Conservation (phyloP, 2,888 invertebrate genomes). For the Camptogramma bilineatum region DNA sequence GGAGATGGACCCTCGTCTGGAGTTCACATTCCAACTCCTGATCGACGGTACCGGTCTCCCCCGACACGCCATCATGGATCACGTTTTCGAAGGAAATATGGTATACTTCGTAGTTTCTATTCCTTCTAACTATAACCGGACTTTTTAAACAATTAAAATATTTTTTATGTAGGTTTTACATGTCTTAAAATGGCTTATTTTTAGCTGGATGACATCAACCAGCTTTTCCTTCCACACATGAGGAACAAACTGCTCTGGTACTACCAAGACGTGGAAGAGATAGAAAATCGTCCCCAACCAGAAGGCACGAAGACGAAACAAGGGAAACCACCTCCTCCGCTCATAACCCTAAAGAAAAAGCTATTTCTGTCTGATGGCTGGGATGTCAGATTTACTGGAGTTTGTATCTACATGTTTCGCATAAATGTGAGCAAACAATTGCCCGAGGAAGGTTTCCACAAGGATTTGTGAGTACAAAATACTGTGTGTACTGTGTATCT, state of each 20-base stretch:
- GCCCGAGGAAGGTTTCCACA: slow-evolving; percentile 97
- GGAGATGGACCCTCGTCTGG: slow-evolving; percentile 96
- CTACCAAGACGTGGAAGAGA: slow-evolving; percentile 93
- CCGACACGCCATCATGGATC: slow-evolving; percentile 94
- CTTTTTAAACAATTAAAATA: no score
- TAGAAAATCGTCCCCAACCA: slow-evolving; percentile 81
- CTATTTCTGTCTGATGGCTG: slow-evolving; percentile 94
- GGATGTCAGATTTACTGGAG: slow-evolving; percentile 91
- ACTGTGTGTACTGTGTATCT: no score
- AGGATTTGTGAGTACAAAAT: slow-evolving; percentile 88
- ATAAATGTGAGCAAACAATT: slow-evolving; percentile 93
- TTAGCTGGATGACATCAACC: slow-evolving; percentile 94
- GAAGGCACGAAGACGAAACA: slow-evolving; percentile 80
- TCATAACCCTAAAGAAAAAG: slow-evolving; percentile 88
- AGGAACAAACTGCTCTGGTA: slow-evolving; percentile 94
- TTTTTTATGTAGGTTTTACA: neutral
- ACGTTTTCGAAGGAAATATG: slow-evolving; percentile 96
- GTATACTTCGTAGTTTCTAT: slow-evolving; percentile 63
- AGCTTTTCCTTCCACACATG: slow-evolving; percentile 94
- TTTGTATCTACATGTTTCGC: slow-evolving; percentile 94
- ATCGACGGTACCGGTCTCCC: slow-evolving; percentile 93
- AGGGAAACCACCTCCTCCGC: slow-evolving; percentile 76
- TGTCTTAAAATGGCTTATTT: slow-evolving; percentile 39
- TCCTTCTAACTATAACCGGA: neutral
- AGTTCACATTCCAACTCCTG: slow-evolving; percentile 95